Conservation (phyloP, 2,888 invertebrate species). For the Eutolmus rufibarbis region DNA sequence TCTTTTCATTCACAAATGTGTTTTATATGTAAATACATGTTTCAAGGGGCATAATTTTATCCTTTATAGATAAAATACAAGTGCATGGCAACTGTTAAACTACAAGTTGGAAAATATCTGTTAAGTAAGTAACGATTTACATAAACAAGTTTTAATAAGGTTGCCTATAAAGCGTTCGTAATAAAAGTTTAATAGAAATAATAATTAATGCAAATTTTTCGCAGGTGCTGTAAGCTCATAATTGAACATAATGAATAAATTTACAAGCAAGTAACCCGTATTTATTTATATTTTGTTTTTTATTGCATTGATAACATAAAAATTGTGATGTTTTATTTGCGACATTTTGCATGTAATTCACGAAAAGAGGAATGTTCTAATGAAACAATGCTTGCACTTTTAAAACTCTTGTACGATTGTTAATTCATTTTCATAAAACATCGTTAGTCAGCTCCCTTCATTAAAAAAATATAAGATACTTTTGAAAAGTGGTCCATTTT, state of each 20-base stretch:
- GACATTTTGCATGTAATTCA: no score
- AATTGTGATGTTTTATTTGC: not conserved
- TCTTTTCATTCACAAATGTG: not conserved
- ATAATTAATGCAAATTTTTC: not conserved
- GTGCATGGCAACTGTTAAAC: no score
- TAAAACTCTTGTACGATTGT: not conserved
- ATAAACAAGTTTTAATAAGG: not conserved
- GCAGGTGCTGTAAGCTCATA: not conserved
- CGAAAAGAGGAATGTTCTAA: not conserved
- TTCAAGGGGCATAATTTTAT: no score
- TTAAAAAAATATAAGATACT: no score
- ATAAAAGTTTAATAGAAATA: not conserved
- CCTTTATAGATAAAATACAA: no score
- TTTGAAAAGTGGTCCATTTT: no score
- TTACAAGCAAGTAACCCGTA: not conserved
- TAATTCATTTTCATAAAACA: not conserved
- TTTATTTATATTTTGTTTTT: no score
- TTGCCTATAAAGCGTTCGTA: not conserved
- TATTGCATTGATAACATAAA: not conserved
- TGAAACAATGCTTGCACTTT: not conserved
- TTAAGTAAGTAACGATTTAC: not conserved
- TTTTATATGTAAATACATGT: not conserved
- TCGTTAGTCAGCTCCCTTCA: no score
- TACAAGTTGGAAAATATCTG: not conserved
- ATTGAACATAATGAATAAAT: not conserved